Conservation (phyloP, 92 coral and sea anemone species). For the Ricordea florida region DNA sequence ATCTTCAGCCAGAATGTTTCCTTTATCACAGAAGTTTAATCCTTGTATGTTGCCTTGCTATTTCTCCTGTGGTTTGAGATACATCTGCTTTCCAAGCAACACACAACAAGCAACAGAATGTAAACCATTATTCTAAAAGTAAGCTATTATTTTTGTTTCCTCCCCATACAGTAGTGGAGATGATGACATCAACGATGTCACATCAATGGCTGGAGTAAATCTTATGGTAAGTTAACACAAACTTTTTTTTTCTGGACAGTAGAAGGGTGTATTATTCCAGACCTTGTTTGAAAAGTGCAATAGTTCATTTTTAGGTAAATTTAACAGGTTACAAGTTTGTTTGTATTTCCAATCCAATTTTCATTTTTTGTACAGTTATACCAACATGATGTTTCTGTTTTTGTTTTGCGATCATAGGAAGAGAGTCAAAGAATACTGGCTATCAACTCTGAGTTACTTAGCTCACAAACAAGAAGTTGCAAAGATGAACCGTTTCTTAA, state of each 20-base stretch:
- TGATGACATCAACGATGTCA: slow-evolving; percentile 99
- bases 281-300: no score
- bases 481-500: slow-evolving; percentile 93
- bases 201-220: slow-evolving; percentile 99
- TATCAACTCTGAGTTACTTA: slow-evolving; percentile 91
- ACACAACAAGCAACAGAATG: no score
- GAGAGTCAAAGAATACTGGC: slow-evolving; percentile 98
- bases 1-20: no score
- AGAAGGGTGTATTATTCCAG: background rate
- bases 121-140: no score
- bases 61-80: no score
- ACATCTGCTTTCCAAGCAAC: no score
- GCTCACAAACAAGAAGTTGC: slow-evolving; percentile 95
- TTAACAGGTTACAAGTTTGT: no score
- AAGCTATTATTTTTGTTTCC: background rate
- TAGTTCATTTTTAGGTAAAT: no score
- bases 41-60: no score
- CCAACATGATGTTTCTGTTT: background rate
- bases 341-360: no score
- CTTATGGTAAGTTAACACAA: slow-evolving; percentile 91
- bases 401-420: slow-evolving; percentile 59
- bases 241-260: background rate
- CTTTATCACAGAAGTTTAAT: no score
- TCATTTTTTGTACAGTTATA: no score
- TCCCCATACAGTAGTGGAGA: slow-evolving; percentile 85